Evolutionary conservation across 2,888 invertebrate species (phyloP), one percentile per base, ranked within the genome.

Genomic region (Atethmia centrago): DNA sequence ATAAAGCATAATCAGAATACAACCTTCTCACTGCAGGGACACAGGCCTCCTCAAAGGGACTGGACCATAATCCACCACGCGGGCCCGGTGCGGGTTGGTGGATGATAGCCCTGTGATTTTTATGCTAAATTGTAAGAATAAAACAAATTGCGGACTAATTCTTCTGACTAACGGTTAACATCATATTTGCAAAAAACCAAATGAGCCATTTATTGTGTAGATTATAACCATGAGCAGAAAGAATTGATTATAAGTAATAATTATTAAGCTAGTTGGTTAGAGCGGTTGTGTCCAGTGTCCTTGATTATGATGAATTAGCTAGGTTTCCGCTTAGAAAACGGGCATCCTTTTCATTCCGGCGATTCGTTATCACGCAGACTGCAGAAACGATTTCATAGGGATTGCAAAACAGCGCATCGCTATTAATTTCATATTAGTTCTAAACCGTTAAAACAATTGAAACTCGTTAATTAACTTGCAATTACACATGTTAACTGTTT

Each of bases 251-350:
- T 42, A 47, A 25, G 31, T 49, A 61, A 28, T 47, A 49, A 55
- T 31, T 40, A 67, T 21, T 19, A 45, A 40, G 45, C 10, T 31
- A 58, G 36, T 14, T 31, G 36, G 21, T 9, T 16, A n/a, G 28
- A 61, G 28, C 21, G 2, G 28, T 31, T 59, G 40, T 31, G 58
- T 25, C 28, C 58, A 56, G n/a, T 74, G 73, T 65, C 78, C 74
- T 80, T 79, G 74, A 67, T 53, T 71, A 62, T 70, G 62, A 74
- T 73, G 21, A 78, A 67, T 77, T 80, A 77, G 53, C 63, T 45
- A 14, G 61, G 80, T 85, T 90, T 88, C 89, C 90, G 88, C 69
- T 89, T 91, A 90, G 92, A 92, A 92, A 92, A 74, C 80, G 72
- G 56, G 66, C 81, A 79, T 87, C 83, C 86, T 88, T 71, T 80